Conservation (phyloP, 2,113 vertebrate species). For the Cichladusa arquata region DNA sequence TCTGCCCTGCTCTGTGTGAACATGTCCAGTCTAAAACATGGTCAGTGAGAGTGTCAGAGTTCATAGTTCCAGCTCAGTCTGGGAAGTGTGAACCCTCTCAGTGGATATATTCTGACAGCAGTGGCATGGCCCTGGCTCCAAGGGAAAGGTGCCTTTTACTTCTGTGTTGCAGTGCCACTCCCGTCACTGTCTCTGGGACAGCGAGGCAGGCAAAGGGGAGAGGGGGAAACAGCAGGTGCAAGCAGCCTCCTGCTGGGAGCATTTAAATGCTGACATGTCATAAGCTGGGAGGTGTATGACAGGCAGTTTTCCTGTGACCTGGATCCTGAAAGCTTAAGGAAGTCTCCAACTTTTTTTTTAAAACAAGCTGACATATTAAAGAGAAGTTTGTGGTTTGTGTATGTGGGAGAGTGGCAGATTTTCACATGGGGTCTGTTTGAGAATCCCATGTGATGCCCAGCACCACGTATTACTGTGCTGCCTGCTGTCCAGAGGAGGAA, state of each 20-base stretch:
- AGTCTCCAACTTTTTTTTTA: not conserved
- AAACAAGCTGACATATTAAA: not conserved
- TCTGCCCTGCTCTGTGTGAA: not conserved
- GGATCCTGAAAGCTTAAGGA: not conserved
- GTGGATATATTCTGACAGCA: not conserved
- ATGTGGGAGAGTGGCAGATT: not conserved
- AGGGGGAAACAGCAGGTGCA: not conserved
- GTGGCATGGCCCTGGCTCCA: not conserved
- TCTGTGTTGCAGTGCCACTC: not conserved
- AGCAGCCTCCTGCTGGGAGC: not conserved
- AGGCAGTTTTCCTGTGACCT: not conserved
- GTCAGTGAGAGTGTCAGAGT: not conserved
- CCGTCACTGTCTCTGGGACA: not conserved
- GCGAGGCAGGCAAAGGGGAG: fast-evolving
- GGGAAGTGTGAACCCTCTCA: not conserved
- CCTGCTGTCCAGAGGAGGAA: not conserved
- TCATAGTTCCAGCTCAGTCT: not conserved
- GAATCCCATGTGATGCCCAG: not conserved
- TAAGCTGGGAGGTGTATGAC: not conserved
- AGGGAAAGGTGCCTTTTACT: not conserved
- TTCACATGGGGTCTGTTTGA: not conserved
- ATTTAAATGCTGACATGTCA: not conserved
- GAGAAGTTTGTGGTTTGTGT: not conserved
- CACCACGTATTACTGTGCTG: not conserved
- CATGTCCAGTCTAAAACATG: fast-evolving